Evolutionary conservation across 2,888 invertebrate species (phyloP).

Genomic region (Timema podura): DNA sequence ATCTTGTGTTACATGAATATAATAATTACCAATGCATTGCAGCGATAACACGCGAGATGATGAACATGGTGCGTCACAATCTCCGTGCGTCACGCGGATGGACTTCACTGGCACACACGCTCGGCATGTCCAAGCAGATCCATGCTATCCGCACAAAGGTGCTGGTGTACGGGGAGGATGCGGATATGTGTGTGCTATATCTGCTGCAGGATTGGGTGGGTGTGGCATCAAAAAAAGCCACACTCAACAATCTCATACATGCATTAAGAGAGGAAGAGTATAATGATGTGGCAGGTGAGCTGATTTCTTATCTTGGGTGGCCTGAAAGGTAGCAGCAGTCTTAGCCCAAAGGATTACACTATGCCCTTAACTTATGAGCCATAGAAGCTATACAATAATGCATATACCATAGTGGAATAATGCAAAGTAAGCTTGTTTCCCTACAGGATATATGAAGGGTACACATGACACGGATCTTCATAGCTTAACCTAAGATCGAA

Average conservation of each 20-base stretch:
- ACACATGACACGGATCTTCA: too few relatives aligned
- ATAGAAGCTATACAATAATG: too few relatives aligned
- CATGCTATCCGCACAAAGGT: slow-evolving; percentile 20
- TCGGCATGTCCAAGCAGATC: slow-evolving; percentile 19
- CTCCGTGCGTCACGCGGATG: slow-evolving; percentile 21
- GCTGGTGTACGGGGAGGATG: slow-evolving; percentile 21
- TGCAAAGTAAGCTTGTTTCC: too few relatives aligned
- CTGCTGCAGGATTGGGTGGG: slow-evolving; percentile 27
- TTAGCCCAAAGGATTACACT: too few relatives aligned
- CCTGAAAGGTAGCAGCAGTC: too few relatives aligned
- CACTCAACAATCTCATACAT: slow-evolving; percentile 19
- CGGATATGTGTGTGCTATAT: slow-evolving; percentile 24
- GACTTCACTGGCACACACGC: slow-evolving; percentile 24
- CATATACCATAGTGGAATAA: too few relatives aligned
- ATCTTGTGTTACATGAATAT: too few relatives aligned
- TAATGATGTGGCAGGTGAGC: slow-evolving; percentile 27
- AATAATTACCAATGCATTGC: background rate
- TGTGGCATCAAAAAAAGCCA: slow-evolving; percentile 18
- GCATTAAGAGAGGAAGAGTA: slow-evolving; percentile 21
- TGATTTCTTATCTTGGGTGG: too few relatives aligned
- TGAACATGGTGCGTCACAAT: slow-evolving; percentile 25
- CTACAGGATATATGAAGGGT: too few relatives aligned
- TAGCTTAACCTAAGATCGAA: too few relatives aligned
- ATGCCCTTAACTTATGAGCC: too few relatives aligned
- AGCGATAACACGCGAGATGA: slow-evolving; percentile 25